Evolutionary conservation across 2,113 vertebrate species (phyloP), one percentile per base, ranked within the genome.

Genomic region (Zeus faber): DNA sequence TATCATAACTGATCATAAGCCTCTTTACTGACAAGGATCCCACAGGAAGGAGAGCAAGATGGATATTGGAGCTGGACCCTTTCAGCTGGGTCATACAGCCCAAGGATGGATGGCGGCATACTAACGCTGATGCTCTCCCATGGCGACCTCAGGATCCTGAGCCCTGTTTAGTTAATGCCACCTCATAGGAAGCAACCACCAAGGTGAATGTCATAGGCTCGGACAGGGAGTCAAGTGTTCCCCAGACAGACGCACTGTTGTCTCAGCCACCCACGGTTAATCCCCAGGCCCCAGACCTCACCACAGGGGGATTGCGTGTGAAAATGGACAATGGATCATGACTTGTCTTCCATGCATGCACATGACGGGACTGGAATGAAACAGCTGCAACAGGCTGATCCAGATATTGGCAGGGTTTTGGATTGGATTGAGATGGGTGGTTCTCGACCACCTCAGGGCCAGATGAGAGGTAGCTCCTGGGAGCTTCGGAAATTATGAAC

Each of bases 1-100:
- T 6, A 58, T 68, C 18, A 49, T 70, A 10, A 53, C 66, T 3
- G 49, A 63, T 6, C 43, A 54, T 48, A n/a, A 16, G 7, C 62
- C 39, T 35, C 40, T 18, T 31, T n/a, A 52, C 63, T 53, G 54
- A 53, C 21, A 25, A 54, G 4, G 21, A 48, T 17, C 50, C 41
- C 24, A 54, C 27, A n/a, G 49, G 41, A 16, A 44, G 39, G 18
- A 41, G 49, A 23, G 48, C 2, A 0, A 13, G 46, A 11, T 56
- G 62, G 31, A 33, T 33, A 8, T 33, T 33, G 6, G 31, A 33
- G 6, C 31, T 33, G 35, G 35, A 39, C 14, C 35, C 35, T n/a
- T 39, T 39, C 13, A 39, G 16, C 35, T 39, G 47, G 45, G 14
- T 16, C 14, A 64, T 56, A 39, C 9, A 23, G 24, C 21, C 10